These are phyloP conservation scores for Lepidostoma basale DNA, from an alignment of 1,140 invertebrate genomes.

Conservation along the genomic window DNA sequence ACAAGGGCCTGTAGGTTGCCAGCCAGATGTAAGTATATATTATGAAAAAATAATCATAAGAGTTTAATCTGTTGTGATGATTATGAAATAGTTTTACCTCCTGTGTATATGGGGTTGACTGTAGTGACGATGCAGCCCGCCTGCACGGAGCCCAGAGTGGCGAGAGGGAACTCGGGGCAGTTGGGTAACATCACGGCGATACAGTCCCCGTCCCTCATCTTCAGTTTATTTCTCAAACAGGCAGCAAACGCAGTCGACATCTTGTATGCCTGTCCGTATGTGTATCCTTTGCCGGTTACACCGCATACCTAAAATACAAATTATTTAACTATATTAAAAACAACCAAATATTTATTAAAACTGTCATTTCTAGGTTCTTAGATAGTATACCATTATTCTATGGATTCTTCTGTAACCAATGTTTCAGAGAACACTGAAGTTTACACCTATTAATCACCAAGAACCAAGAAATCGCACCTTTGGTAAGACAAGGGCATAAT, in stretches of 20 bases:
- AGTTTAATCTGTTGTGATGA: no score
- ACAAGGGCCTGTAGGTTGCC: no score
- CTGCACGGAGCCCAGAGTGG: constrained; percentile 69
- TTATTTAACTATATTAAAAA: constrained; percentile 4
- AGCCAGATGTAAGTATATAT: no score
- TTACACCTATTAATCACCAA: no score
- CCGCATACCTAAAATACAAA: constrained; percentile 67
- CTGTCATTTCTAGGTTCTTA: not conserved
- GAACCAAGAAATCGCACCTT: no score
- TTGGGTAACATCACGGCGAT: constrained; percentile 77
- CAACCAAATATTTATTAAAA: no score
- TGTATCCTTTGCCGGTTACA: constrained; percentile 72
- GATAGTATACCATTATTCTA: not conserved
- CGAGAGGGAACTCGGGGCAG: constrained; percentile 75
- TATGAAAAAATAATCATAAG: no score
- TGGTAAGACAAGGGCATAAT: no score
- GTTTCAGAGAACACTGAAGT: no score
- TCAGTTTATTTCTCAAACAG: constrained; percentile 68
- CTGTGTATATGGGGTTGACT: constrained; percentile 81
- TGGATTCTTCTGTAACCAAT: no score
- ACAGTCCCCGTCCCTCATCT: constrained; percentile 72
- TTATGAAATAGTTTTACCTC: constrained; percentile 60
- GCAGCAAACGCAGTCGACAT: constrained; percentile 70
- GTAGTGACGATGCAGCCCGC: constrained; percentile 76
- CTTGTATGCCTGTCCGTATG: constrained; percentile 69